phyloP scores from a whole-genome alignment of 2,888 invertebrate species.

The Lithophane semibrunnea region DNA sequence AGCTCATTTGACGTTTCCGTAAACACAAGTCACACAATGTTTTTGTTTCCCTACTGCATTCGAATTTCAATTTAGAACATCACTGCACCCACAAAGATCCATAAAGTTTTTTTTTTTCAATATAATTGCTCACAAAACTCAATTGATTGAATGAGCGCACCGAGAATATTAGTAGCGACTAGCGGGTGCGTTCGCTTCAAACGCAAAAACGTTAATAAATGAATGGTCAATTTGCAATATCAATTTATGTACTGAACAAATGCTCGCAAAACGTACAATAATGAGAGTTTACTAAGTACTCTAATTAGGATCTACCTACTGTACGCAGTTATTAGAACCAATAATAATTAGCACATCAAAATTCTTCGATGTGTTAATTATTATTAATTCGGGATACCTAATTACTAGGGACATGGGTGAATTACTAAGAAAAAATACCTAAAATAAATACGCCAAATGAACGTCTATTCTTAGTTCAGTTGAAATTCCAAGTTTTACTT shows the following conservation, averaged over 20 bases:
- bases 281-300: slow-evolving; percentile 26
- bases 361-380: slow-evolving; percentile 39
- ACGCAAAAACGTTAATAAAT: slow-evolving; percentile 28
- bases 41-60: not conserved
- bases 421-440: slow-evolving; percentile 8
- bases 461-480: not conserved
- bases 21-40: slow-evolving; percentile 16
- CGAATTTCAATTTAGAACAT: slow-evolving; percentile 36
- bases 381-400: slow-evolving; percentile 33
- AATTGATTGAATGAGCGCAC: slow-evolving; percentile 9
- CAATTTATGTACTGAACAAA: slow-evolving; percentile 12
- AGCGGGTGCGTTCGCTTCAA: slow-evolving; percentile 42
- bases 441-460: slow-evolving; percentile 1
- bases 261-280: slow-evolving; percentile 3
- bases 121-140: not conserved
- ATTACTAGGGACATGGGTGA: slow-evolving; percentile 23
- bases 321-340: slow-evolving; percentile 9
- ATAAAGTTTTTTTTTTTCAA: not conserved
- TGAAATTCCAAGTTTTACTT: not conserved
- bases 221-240: slow-evolving; percentile 30
- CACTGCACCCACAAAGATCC: slow-evolving; percentile 6
- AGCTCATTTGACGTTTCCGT: not conserved
- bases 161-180: slow-evolving; percentile 21
- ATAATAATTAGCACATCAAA: slow-evolving; percentile 14
- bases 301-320: slow-evolving; percentile 18